These are phyloP conservation scores for Perca schrenkii DNA, from an alignment of 2,113 vertebrate genomes.

Conservation along the genomic window DNA sequence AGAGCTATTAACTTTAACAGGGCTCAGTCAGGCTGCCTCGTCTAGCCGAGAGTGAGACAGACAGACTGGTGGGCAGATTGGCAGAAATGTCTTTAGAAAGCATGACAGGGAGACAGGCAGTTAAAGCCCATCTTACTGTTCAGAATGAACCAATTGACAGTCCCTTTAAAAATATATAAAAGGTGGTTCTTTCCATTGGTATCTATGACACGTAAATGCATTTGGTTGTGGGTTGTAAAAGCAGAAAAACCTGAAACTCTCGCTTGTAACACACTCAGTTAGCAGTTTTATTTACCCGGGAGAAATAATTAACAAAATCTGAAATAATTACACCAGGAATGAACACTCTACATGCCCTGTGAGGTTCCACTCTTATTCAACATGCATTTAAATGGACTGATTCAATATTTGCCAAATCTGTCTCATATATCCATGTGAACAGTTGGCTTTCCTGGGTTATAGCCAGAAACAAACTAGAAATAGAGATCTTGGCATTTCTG, in stretches of 20 bases:
- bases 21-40: constrained; percentile 47
- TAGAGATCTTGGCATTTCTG: not conserved
- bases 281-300: constrained; percentile 34
- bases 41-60: constrained; percentile 42
- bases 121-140: constrained; percentile 14
- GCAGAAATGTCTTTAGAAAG: constrained; percentile 40
- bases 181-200: constrained; percentile 21
- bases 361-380: constrained; percentile 39
- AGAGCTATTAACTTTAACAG: constrained; percentile 75
- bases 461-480: not conserved
- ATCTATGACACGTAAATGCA: constrained; percentile 28
- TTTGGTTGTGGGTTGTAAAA: constrained; percentile 34
- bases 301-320: constrained; percentile 55
- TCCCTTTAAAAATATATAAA: constrained; percentile 9
- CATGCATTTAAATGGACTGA: constrained; percentile 42
- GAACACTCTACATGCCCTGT: constrained; percentile 16
- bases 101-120: constrained; percentile 20
- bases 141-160: constrained; percentile 35
- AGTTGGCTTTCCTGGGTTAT: not conserved
- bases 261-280: not conserved
- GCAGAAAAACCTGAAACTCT: constrained; percentile 26
- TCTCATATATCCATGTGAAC: constrained; percentile 17
- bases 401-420: constrained; percentile 44
- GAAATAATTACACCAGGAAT: constrained; percentile 46
- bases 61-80: constrained; percentile 11